Evolutionary conservation across 2,888 invertebrate species (phyloP).

Genomic region (Trachelus iudaicus): DNA sequence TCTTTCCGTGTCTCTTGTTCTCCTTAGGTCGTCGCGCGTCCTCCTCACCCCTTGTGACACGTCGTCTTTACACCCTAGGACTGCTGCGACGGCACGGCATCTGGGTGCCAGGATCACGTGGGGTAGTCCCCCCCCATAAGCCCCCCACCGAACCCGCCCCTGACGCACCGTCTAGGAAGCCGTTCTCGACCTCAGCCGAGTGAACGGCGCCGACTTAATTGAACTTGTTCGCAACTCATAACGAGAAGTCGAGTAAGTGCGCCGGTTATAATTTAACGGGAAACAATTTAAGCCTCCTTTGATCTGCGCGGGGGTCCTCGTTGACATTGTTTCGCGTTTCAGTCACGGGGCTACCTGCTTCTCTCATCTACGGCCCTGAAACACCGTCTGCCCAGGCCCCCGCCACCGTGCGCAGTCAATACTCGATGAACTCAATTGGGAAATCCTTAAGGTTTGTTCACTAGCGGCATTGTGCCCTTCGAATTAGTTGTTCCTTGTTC

Average conservation of each 20-base stretch:
- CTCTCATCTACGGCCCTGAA: neutral
- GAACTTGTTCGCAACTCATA: conserved; percentile 66
- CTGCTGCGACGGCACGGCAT: neutral
- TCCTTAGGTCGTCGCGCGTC: neutral
- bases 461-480: neutral
- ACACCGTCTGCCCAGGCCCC: neutral
- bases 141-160: neutral
- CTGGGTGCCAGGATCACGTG: conserved; percentile 8
- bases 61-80: conserved; percentile 10
- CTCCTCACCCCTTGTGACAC: conserved; percentile 6
- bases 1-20: neutral
- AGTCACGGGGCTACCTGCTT: conserved; percentile 4
- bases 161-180: conserved; percentile 20
- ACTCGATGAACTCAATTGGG: neutral
- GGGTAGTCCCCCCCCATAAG: neutral
- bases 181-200: conserved; percentile 18
- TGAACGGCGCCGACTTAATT: conserved; percentile 56
- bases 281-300: conserved; percentile 62
- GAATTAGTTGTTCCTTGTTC: neutral
- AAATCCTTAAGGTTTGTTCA: neutral
- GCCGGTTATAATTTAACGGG: conserved; percentile 63
- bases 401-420: neutral
- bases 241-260: conserved; percentile 65
- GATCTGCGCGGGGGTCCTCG: conserved; percentile 45
- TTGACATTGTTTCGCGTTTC: conserved; percentile 45